Evolutionary conservation across 1,140 invertebrate species (phyloP).

Genomic region (Hydropsyche tenuis): DNA sequence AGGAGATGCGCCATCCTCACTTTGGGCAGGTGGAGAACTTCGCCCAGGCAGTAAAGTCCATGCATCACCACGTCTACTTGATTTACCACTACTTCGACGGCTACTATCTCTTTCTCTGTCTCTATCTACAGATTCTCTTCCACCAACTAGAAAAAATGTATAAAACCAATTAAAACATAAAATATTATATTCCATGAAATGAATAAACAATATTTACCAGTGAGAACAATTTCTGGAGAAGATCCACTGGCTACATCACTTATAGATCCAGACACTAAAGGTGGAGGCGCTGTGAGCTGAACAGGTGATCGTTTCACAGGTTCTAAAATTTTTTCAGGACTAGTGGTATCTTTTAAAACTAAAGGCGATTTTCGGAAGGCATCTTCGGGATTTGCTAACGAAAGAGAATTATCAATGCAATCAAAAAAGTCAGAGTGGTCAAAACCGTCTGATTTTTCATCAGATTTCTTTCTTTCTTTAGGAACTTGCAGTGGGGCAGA

Average conservation of each 20-base stretch:
- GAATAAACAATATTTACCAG: slow-evolving; percentile 55
- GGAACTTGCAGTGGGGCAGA: slow-evolving; percentile 58
- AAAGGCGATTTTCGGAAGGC: slow-evolving; percentile 61
- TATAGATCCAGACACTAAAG: slow-evolving; percentile 64
- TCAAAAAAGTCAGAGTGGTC: slow-evolving; percentile 64
- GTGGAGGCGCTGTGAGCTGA: slow-evolving; percentile 53
- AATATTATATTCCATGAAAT: slow-evolving; percentile 49
- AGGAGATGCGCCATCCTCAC: slow-evolving; percentile 68
- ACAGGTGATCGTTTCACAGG: slow-evolving; percentile 29
- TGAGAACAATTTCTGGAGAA: slow-evolving; percentile 64
- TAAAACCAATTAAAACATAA: slow-evolving; percentile 24
- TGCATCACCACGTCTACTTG: slow-evolving; percentile 49
- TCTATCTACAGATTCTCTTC: slow-evolving; percentile 47
- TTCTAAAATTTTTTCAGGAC: slow-evolving; percentile 44
- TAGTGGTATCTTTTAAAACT: slow-evolving; percentile 55
- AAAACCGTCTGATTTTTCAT: slow-evolving; percentile 62
- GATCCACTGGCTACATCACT: slow-evolving; percentile 67
- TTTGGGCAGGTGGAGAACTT: slow-evolving; percentile 54
- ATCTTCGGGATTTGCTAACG: slow-evolving; percentile 60
- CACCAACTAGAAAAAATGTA: slow-evolving; percentile 48
- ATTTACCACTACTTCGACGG: slow-evolving; percentile 41
- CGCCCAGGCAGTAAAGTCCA: slow-evolving; percentile 52
- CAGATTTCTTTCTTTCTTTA: slow-evolving; percentile 60
- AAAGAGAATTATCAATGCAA: slow-evolving; percentile 60
- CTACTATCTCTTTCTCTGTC: slow-evolving; percentile 37